Evolutionary conservation across 1,140 invertebrate genomes (phyloP).

Genomic region (Monochamus saltuarius): DNA sequence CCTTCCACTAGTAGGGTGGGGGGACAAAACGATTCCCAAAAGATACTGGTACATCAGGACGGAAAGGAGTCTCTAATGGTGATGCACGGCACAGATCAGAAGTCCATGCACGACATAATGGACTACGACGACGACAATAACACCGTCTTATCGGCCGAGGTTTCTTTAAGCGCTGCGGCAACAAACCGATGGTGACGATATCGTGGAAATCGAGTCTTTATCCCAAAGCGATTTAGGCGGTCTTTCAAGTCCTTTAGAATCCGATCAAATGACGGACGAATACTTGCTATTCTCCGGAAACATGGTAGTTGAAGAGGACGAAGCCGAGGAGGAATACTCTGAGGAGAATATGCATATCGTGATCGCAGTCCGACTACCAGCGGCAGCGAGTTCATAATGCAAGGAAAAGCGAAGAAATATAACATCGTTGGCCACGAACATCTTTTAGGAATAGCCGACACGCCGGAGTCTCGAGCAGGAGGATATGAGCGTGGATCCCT

Average conservation of each 20-base stretch:
- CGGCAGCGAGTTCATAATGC: constrained; percentile 47
- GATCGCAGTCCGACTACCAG: constrained; percentile 50
- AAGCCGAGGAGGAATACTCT: constrained; percentile 53
- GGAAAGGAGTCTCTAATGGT: constrained; percentile 43
- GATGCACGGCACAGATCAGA: constrained; percentile 49
- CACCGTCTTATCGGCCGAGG: constrained; percentile 60
- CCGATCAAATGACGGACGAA: constrained; percentile 60
- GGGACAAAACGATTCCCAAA: constrained; percentile 38
- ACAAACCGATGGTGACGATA: constrained; percentile 57
- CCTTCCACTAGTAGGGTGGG: constrained; percentile 35
- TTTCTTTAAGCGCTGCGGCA: constrained; percentile 61
- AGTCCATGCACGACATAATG: constrained; percentile 55
- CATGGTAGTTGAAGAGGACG: constrained; percentile 55
- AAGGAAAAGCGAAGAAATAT: constrained; percentile 43
- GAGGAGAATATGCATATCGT: constrained; percentile 50
- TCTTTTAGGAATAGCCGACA: constrained; percentile 52
- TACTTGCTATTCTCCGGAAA: constrained; percentile 64
- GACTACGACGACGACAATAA: constrained; percentile 64
- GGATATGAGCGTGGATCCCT: constrained; percentile 53
- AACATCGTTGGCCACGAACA: constrained; percentile 41
- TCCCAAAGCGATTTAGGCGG: constrained; percentile 57
- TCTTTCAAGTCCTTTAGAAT: constrained; percentile 60
- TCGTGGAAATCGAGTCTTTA: constrained; percentile 62
- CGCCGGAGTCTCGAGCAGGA: constrained; percentile 59
- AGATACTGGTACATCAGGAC: constrained; percentile 33